Conservation (phyloP, 2,797 vertebrate genomes). For the Gallinago stenura region DNA sequence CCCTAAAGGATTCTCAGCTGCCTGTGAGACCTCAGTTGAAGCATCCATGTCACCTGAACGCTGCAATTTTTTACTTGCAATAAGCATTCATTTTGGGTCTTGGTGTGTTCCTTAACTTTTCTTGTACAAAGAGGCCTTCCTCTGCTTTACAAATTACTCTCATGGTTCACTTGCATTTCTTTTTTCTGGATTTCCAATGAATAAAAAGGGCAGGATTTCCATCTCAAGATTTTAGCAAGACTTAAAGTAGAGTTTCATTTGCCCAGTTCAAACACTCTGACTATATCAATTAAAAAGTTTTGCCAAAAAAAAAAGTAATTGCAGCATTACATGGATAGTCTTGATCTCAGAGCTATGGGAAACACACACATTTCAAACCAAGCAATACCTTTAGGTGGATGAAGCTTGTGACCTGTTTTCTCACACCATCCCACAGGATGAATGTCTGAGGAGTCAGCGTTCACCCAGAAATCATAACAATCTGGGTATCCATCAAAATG, state of each 20-base stretch:
- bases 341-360: neutral
- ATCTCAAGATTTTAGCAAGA: neutral
- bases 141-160: neutral
- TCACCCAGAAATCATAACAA: slow-evolving; percentile 90
- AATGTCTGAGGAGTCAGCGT: slow-evolving; percentile 87
- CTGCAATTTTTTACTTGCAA: neutral
- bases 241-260: neutral
- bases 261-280: neutral
- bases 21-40: neutral
- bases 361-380: neutral
- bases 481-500: slow-evolving; percentile 89
- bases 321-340: neutral
- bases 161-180: neutral
- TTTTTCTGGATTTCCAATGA: neutral
- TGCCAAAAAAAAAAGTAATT: neutral
- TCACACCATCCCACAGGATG: slow-evolving; percentile 90
- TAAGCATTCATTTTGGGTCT: neutral
- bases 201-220: neutral
- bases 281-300: neutral
- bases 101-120: neutral
- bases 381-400: slow-evolving; percentile 85
- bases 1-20: neutral
- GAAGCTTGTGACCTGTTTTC: slow-evolving; percentile 88
- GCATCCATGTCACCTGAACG: neutral
- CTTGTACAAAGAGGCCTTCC: neutral